Base-by-base conservation (phyloP, 2,797 vertebrate species). In the Rallus crepitans region DNA sequence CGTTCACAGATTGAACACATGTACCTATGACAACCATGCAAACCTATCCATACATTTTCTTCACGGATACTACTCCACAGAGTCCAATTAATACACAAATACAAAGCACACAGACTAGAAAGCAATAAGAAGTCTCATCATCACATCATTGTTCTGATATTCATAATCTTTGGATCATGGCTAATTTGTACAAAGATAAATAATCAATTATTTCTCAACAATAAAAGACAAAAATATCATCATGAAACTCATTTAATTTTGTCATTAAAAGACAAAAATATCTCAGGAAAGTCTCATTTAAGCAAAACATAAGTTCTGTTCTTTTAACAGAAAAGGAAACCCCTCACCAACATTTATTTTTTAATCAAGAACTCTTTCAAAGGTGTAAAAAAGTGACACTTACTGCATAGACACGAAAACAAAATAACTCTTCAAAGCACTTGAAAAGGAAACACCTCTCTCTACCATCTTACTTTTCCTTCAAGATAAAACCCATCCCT, bases 1-100 rank as follows among this genome's bases (percentile, higher is more conserved):
- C 40, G 14, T 35, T 47, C 72, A 47, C 6, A 82, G 42, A 40
- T 9, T 40, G 35, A 57, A 52, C 0, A 0, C 23, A 37, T 0
- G 1, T 52, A 57, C 55, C 48, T 65, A 57, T n/a, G 16, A 72
- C 60, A 82, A 66, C 56, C 48, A 63, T 0, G 0, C 13, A 87
- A 63, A 63, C 28, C 7, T 57, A 48, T 13, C 42, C 20, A 21
- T 23, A 48, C 23, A 19, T 30, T 40, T 57, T 72, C 55, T 87
- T 82, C 48, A 28, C 72, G 19, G 30, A n/a, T 68, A 47, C 28
- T 52, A 81, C 15, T 30, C 37, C 42, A 47, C 11, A 12, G 48
- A 68, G 27, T 53, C 28, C 37, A 48, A 23, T 76, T 66, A 91
- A n/a, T 9, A 47, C 21, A 52, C 10, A 76, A 69, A 65, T 18